A percentile compares a stretch with the other conserved stretches of the same genome.
Conservation (phyloP, 2,113 vertebrate genomes). For the Anarhynchus alexandrinus region DNA sequence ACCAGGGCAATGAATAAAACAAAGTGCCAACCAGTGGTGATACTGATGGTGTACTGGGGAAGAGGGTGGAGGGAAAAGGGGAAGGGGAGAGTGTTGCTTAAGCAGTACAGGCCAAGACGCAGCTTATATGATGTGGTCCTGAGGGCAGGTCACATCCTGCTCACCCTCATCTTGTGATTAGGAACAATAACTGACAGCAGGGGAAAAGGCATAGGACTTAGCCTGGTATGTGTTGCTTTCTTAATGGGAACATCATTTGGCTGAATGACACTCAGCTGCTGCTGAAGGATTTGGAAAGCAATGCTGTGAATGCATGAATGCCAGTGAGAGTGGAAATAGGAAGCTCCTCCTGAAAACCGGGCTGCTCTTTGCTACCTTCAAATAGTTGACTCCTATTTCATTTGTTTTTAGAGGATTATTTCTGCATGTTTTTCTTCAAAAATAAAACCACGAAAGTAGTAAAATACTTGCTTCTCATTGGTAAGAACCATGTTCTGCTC, state of each 20-base stretch:
- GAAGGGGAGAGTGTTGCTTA: background rate
- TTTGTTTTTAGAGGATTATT: background rate
- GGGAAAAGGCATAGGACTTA: background rate
- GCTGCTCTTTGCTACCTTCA: background rate
- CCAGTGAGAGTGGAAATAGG: background rate
- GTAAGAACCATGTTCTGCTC: background rate
- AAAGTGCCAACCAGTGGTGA: background rate
- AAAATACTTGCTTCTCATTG: background rate
- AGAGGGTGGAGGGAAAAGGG: background rate
- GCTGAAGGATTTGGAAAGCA: background rate
- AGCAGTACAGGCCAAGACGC: background rate
- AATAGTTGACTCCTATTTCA: background rate
- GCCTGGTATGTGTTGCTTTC: background rate
- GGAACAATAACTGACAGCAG: background rate
- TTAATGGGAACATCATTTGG: background rate
- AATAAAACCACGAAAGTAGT: background rate
- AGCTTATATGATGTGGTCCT: background rate
- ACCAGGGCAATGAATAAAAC: background rate
- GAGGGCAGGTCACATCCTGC: background rate
- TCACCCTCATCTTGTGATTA: background rate
- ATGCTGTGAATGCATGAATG: background rate
- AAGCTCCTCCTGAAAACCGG: background rate
- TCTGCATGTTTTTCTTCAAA: background rate
- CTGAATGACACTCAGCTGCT: background rate
- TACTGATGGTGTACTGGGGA: background rate